Base-by-base conservation (phyloP, 2,888 invertebrate genomes). In the Tetragonisca angustula region DNA sequence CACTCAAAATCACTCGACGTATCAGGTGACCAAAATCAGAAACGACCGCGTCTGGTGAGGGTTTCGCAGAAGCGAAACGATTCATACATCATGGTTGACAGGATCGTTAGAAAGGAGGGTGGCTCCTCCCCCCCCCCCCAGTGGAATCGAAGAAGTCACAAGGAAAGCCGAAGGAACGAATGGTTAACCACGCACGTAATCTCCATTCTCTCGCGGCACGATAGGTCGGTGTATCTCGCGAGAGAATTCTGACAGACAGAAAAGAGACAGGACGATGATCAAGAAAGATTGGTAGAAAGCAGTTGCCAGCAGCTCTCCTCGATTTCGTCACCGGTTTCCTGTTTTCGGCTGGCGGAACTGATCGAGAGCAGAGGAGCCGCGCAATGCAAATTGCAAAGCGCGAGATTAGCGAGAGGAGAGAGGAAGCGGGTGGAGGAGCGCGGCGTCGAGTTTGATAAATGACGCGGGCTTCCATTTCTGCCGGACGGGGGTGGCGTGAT, bases 401-500 rank as follows among this genome's bases (percentile, higher is more conserved):
- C 81, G 78, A 62, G 89, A 85, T 82, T 89, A 90, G 88, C 81
- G 85, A 87, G 85, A 85, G 83, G 88, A 82, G 79, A 76, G 86
- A 77, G 71, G 80, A 65, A 71, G 77, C 74, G 81, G 77, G 64
- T 85, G 84, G 83, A 5, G 84, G 83, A 5, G 36, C 36, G 36
- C 36, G 36, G 6, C 89, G 71, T 88, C 88, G 88, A 89, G 91
- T 91, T 93, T 93, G 93, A 93, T 93, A 93, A 93, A 93, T 93
- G 93, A 93, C 88, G 89, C 87, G 85, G 79, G 88, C 89, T 92
- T 32, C 91, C 90, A 92, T 92, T 91, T 90, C 87, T 81, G 83
- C 56, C 71, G 9, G 43, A 43, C 89, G 89, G 91, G 93, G 88
- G 1, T 43, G 43, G 92, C 90, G 89, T 79, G 84, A 84, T 79